Evolutionary conservation across 1,140 invertebrate species (phyloP), one percentile per base, ranked within the genome.

Genomic region (Penaeus indicus): DNA sequence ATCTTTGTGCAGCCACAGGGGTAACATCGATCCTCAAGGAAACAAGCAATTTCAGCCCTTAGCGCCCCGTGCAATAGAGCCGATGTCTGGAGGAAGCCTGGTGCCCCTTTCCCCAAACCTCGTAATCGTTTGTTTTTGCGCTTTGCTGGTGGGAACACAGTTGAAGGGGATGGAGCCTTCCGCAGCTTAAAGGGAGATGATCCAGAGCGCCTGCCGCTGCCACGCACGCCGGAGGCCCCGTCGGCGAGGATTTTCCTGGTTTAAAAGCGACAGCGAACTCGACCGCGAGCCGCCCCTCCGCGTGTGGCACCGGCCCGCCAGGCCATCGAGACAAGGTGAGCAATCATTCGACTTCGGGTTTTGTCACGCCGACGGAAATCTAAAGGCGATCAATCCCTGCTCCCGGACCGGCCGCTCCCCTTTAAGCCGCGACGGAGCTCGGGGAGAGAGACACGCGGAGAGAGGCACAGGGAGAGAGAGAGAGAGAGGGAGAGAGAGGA

Each of bases 81-180:
- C 69, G 80, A 78, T 88, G 86, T 88, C 86, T 88, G 86, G 86
- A 83, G 80, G 84, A 77, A 69, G 64, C 60, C 61, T 62, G 86
- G 81, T 54, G 85, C 77, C 79, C 67, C n/a, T 25, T 77, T 72
- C 77, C 77, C 85, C 64, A 86, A 86, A 67, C 84, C 78, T 86
- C 84, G 84, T 86, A 90, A 86, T 83, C 89, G 84, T 90, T 90
- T 86, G 84, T 90, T 90, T 90, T 90, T 85, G 84, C 89, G 84
- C 84, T 90, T 81, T 83, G 69, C 78, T 80, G 84, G 84, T 82
- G 83, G 84, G 84, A 90, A 90, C 89, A 90, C 61, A 89, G 62
- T 90, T 90, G 78, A 90, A 90, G 89, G 84, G 89, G 89, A 90
- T 90, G 69, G 84, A 38, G 80, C 78, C 80, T 82, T 83, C 67